Conservation (phyloP, 2,888 invertebrate genomes). For the Sinodicranocentrus sp. region DNA sequence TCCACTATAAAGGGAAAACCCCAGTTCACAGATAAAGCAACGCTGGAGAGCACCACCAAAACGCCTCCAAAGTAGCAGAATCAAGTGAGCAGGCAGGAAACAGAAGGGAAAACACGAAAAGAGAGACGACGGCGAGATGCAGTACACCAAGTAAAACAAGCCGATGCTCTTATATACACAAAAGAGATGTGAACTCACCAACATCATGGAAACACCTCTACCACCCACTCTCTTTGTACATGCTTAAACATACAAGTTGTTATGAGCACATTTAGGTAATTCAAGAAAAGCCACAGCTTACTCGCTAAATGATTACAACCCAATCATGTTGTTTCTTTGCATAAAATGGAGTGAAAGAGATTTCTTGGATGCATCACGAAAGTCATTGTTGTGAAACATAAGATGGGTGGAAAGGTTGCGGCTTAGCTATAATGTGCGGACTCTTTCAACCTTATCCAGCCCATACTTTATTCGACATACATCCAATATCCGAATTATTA, state of each 20-base stretch:
- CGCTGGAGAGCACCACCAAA: constrained; percentile 12
- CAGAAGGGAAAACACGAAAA: neutral
- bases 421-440: too few relatives aligned
- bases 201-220: neutral
- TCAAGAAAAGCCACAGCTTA: constrained; percentile 48
- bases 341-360: too few relatives aligned
- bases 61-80: constrained; percentile 44
- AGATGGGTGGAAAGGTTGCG: too few relatives aligned
- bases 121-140: too few relatives aligned
- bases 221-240: too few relatives aligned
- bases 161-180: neutral
- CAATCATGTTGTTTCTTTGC: constrained; percentile 16
- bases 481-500: too few relatives aligned
- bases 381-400: too few relatives aligned
- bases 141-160: neutral
- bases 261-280: constrained; percentile 57
- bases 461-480: too few relatives aligned
- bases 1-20: constrained; percentile 34
- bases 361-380: too few relatives aligned
- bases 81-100: constrained; percentile 19
- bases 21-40: constrained; percentile 19
- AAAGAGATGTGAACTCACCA: neutral
- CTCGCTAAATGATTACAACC: constrained; percentile 42
- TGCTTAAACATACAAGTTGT: constrained; percentile 12
- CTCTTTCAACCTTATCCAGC: too few relatives aligned